Conservation (phyloP, 2,797 vertebrate genomes). For the Gymnopithys bicolor region DNA sequence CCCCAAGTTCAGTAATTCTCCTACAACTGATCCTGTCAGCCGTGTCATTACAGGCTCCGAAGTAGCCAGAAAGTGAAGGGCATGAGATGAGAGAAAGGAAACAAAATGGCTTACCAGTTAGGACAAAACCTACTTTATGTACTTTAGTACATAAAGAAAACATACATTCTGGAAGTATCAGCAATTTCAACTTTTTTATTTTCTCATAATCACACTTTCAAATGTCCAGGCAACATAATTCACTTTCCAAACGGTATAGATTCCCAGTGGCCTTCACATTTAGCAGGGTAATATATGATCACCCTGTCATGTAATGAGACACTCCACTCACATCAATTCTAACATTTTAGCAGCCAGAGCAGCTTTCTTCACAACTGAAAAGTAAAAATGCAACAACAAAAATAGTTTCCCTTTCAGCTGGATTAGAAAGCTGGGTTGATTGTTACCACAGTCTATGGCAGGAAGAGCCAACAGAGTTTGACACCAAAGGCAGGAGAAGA, state of each 20-base stretch:
- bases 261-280: background rate
- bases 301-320: background rate
- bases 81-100: background rate
- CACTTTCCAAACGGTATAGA: background rate
- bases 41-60: background rate
- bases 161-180: background rate
- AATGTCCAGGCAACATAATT: background rate
- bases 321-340: background rate
- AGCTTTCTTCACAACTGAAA: background rate
- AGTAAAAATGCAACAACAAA: background rate
- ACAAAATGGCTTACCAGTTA: background rate
- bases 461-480: background rate
- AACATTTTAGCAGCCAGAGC: background rate
- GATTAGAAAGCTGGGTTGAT: background rate
- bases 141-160: background rate
- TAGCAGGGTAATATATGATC: background rate
- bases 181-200: background rate
- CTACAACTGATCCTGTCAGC: background rate
- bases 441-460: background rate
- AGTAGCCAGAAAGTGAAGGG: background rate
- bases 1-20: background rate
- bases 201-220: background rate
- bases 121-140: background rate
- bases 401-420: background rate
- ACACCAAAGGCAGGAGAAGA: background rate